phyloP scores from a whole-genome alignment of 2,797 vertebrate species.

The Lagorchestes hirsutus region DNA sequence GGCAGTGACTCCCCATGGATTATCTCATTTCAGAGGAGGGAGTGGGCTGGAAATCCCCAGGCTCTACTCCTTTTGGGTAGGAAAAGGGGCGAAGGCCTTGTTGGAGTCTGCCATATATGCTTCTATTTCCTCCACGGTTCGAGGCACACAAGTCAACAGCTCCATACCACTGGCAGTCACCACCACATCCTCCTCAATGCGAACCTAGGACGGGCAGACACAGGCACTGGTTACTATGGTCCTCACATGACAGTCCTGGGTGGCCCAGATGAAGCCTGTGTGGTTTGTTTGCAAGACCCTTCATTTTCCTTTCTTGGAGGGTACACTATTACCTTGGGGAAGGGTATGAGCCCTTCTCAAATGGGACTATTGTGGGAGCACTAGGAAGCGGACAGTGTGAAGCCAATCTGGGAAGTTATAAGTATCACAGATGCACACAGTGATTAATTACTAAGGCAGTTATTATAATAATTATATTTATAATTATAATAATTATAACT shows the following conservation, averaged over 20 bases:
- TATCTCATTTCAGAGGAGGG: slow-evolving; percentile 16
- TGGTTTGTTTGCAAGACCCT: neutral
- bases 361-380: neutral
- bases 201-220: slow-evolving; percentile 88
- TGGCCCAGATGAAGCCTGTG: neutral
- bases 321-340: neutral
- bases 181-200: slow-evolving; percentile 94
- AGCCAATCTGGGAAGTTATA: neutral
- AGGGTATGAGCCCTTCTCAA: neutral
- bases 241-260: neutral
- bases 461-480: too few relatives aligned
- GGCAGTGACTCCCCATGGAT: neutral
- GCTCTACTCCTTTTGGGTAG: slow-evolving; percentile 80
- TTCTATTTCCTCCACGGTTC: slow-evolving; percentile 95
- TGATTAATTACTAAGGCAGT: neutral
- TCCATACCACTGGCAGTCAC: slow-evolving; percentile 92
- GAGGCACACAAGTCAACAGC: slow-evolving; percentile 96
- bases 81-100: slow-evolving; percentile 87
- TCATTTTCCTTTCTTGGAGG: neutral
- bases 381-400: neutral
- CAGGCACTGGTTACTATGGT: fast-evolving
- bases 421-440: neutral
- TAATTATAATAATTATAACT: too few relatives aligned
- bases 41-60: neutral
- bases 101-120: slow-evolving; percentile 91